These are phyloP conservation scores for Zosterops pallidus DNA, from an alignment of 2,113 vertebrate species.

Conservation along the genomic window DNA sequence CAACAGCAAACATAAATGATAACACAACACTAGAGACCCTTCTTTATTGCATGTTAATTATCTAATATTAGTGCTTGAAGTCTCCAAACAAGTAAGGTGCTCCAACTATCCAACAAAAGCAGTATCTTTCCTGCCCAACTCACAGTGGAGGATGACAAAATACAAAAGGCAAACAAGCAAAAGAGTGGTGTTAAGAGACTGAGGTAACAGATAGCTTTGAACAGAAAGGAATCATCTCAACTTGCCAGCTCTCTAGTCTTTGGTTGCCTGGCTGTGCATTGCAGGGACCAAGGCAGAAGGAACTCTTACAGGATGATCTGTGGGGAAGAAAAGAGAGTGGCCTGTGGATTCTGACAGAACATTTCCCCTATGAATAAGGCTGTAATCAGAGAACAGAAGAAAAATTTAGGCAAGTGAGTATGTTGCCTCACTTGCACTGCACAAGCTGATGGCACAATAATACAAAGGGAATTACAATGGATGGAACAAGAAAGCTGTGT, in stretches of 20 bases:
- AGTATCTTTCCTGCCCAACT: neutral
- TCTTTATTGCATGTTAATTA: neutral
- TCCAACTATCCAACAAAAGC: neutral
- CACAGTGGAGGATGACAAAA: neutral
- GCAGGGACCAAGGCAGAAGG: conserved; percentile 32
- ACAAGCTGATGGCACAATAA: neutral
- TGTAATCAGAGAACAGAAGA: neutral
- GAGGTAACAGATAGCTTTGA: conserved; percentile 24
- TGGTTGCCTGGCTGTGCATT: conserved; percentile 41
- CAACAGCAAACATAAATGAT: neutral
- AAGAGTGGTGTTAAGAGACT: neutral
- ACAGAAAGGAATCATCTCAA: conserved; percentile 34
- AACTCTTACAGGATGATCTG: conserved; percentile 47
- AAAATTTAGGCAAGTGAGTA: neutral
- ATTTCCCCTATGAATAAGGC: neutral
- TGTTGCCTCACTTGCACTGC: neutral
- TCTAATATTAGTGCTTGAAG: neutral
- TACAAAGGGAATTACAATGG: neutral
- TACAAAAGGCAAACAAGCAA: neutral
- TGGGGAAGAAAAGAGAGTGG: conserved; percentile 8
- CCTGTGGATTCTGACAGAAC: conserved; percentile 7
- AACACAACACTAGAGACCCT: neutral
- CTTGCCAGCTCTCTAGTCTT: conserved; percentile 46
- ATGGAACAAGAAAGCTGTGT: neutral
- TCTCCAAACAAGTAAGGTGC: neutral